A percentile compares a stretch with the other conserved stretches of the same genome.
phyloP scores from a whole-genome alignment of 2,797 vertebrate genomes.

The Sebastes aleutianus region DNA sequence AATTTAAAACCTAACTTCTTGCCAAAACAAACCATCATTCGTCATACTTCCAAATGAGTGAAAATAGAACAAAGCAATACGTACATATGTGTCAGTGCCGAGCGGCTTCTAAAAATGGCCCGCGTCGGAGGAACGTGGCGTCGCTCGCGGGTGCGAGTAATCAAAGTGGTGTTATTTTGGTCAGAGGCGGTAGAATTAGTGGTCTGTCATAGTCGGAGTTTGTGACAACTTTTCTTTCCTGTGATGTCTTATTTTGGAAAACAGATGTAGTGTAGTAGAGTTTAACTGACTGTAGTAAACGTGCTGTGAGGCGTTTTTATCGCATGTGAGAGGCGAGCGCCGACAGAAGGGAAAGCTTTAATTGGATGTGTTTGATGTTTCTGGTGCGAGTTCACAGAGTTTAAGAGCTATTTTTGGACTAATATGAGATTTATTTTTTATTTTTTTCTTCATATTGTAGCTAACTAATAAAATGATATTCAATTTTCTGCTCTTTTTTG shows the following conservation, averaged over 20 bases:
- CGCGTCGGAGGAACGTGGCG: background rate
- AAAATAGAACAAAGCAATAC: constrained; percentile 5
- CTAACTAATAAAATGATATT: too few species aligned
- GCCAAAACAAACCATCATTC: constrained; percentile 22
- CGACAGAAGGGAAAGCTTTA: constrained; percentile 6
- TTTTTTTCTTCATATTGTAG: background rate
- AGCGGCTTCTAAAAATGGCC: constrained; percentile 9
- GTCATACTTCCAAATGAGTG: background rate
- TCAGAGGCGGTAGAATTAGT: constrained; percentile 46
- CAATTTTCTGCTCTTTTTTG: too few species aligned
- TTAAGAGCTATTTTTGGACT: constrained; percentile 13
- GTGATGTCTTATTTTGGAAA: constrained; percentile 65
- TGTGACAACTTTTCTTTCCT: background rate
- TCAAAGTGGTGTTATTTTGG: constrained; percentile 52
- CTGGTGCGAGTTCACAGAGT: background rate
- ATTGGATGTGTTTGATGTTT: constrained; percentile 24
- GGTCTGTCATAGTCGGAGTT: constrained; percentile 6
- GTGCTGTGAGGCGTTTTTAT: constrained; percentile 33
- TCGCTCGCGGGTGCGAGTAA: constrained; percentile 15
- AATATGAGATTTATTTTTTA: background rate
- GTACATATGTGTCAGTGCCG: background rate
- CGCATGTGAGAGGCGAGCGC: constrained; percentile 9
- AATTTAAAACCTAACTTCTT: background rate
- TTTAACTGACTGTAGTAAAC: constrained; percentile 31
- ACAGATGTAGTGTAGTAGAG: constrained; percentile 43